These are phyloP conservation scores for Deroplatys truncata DNA, from an alignment of 2,888 invertebrate species.

Conservation along the genomic window DNA sequence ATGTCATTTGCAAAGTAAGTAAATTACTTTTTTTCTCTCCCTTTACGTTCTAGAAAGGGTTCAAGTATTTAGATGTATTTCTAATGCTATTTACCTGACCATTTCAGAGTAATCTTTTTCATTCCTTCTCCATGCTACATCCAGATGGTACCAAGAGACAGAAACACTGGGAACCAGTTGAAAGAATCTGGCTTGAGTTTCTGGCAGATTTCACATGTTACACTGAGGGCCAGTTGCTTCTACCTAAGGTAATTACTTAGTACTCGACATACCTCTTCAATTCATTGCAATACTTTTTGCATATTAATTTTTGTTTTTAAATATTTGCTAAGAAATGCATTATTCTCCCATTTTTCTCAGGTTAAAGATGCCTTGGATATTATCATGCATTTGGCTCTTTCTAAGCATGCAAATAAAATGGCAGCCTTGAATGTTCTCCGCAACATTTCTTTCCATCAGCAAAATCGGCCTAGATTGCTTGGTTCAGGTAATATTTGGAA, in stretches of 20 bases:
- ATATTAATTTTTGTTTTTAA: background rate
- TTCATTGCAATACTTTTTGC: background rate
- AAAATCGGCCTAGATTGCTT: conserved; percentile 51
- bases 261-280: background rate
- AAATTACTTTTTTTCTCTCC: background rate
- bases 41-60: background rate
- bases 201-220: conserved; percentile 49
- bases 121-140: conserved; percentile 48
- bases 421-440: conserved; percentile 50
- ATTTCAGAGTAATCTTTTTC: conserved; percentile 48
- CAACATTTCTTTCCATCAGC: conserved; percentile 53
- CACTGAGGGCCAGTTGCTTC: conserved; percentile 51
- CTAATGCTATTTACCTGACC: conserved; percentile 3
- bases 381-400: conserved; percentile 34
- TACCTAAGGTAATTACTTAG: conserved; percentile 47
- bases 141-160: conserved; percentile 50
- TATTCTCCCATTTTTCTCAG: conserved; percentile 31
- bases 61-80: background rate
- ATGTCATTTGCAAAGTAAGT: conserved; percentile 57
- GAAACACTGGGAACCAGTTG: conserved; percentile 52
- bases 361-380: conserved; percentile 42
- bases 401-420: conserved; percentile 36
- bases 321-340: background rate
- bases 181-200: conserved; percentile 52
- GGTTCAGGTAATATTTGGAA: conserved; percentile 44